Percentiles rank a stretch among this genome's conserved stretches.
Conservation (phyloP, 2,113 vertebrate species). For the Morone saxatilis region DNA sequence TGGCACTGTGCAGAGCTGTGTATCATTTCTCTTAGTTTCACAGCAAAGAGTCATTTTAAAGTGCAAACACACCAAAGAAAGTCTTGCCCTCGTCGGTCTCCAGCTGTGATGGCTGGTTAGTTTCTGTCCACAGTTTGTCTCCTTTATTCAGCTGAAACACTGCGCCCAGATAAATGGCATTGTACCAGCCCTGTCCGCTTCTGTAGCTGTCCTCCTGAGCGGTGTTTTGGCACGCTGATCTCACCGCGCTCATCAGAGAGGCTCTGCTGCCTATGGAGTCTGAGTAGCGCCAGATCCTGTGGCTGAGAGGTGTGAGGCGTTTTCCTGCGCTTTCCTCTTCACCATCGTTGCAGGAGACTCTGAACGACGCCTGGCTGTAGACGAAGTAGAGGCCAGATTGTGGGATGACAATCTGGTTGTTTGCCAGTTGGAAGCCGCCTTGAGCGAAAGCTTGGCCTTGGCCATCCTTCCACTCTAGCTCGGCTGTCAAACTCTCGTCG, state of each 20-base stretch:
- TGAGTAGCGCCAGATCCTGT: slow-evolving; percentile 72
- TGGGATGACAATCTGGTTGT: slow-evolving; percentile 77
- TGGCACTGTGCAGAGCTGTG: slow-evolving; percentile 11
- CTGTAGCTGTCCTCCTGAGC: neutral
- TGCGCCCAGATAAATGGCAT: slow-evolving; percentile 83
- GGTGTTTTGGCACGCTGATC: slow-evolving; percentile 72
- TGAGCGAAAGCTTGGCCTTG: slow-evolving; percentile 77
- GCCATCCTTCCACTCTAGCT: slow-evolving; percentile 67
- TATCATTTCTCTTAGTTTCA: neutral
- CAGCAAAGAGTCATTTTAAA: slow-evolving; percentile 62
- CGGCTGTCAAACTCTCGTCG: fast-evolving
- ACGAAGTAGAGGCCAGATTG: slow-evolving; percentile 81
- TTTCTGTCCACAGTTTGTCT: slow-evolving; percentile 77
- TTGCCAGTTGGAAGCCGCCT: slow-evolving; percentile 68
- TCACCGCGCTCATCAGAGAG: slow-evolving; percentile 74
- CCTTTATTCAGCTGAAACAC: slow-evolving; percentile 80
- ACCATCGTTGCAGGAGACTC: slow-evolving; percentile 57
- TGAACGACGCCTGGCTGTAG: slow-evolving; percentile 85
- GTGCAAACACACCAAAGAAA: slow-evolving; percentile 84
- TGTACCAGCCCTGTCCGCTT: slow-evolving; percentile 72
- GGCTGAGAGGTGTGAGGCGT: slow-evolving; percentile 64
- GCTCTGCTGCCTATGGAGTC: slow-evolving; percentile 32
- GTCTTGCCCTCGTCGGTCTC: slow-evolving; percentile 74
- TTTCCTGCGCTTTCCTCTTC: fast-evolving
- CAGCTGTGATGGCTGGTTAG: slow-evolving; percentile 58